Evolutionary conservation across 2,888 invertebrate species (phyloP).

Genomic region (Pristionchus maxplancki): DNA sequence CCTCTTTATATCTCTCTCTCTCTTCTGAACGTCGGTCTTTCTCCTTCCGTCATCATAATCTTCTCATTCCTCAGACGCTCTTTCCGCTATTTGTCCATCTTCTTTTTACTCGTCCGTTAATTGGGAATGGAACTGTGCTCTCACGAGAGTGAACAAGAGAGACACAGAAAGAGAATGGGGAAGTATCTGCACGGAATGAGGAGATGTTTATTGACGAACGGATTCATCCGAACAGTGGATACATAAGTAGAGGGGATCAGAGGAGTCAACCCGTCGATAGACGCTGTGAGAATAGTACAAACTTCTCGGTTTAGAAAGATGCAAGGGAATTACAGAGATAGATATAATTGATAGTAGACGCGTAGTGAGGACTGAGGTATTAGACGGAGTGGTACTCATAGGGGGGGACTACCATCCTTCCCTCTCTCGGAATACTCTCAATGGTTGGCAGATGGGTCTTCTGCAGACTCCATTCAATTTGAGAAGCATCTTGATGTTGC

Average conservation of each 20-base stretch:
- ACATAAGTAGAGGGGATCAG: neutral
- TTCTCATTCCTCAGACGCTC: constrained; percentile 6
- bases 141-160: neutral
- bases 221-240: neutral
- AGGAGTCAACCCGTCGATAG: neutral
- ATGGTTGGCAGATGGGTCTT: constrained; percentile 65
- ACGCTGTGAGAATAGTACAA: neutral
- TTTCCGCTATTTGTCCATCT: constrained; percentile 33
- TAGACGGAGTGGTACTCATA: constrained; percentile 18
- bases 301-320: neutral
- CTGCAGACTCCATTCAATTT: constrained; percentile 73
- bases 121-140: constrained; percentile 5
- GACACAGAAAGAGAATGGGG: neutral
- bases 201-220: neutral
- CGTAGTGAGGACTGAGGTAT: constrained; percentile 1
- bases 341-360: neutral
- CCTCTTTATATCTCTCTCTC: constrained; percentile 43
- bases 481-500: constrained; percentile 74
- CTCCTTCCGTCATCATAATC: constrained; percentile 39
- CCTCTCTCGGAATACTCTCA: constrained; percentile 54
- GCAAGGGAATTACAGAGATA: neutral
- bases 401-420: constrained; percentile 35
- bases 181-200: neutral
- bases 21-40: no score
- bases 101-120: constrained; percentile 32